Evolutionary conservation across 37 sponge, comb jelly and placozoan species (phyloP), one percentile per base, ranked within the genome.

Genomic region (Axinella damicornis): DNA sequence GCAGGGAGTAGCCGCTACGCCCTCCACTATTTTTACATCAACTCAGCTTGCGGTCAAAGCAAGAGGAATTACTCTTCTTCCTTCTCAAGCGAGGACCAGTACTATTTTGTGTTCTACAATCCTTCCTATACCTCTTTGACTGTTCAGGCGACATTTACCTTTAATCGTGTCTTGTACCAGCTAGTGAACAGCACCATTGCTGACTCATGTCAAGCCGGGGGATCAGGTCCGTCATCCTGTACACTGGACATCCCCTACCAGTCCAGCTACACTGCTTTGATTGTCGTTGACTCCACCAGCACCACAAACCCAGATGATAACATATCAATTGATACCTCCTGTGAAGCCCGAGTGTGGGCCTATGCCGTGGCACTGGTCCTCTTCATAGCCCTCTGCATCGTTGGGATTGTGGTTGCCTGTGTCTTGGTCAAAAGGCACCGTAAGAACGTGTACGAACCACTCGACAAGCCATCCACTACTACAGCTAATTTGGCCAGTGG

Each of bases 271-370:
- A n/a, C 34, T 21, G 57, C 57, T 0, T 24, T 80, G 57, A 1
- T 68, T 1, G 33, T 41, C n/a, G 66, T 46, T 28, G 35, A 65
- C 27, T 18, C 69, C 5, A 22, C 65, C 34, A 20, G 21, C 16
- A n/a, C 53, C 17, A 69, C 20, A 4, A 53, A 39, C 0, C 20
- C 28, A 19, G 81, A 69, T 18, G 56, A 38, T 21, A 68, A 68
- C 31, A 53, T 68, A 0, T 9, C 52, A 15, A 27, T 39, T 27
- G 38, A 12, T 35, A 54, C 54, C 34, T 80, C 81, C 27, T 80
- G 81, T 54, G 39, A 68, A 11, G 24, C 69, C 37, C 81, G 81
- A 20, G 81, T 69, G 53, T 80, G 81, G 81, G 33, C 68, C 30
- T 80, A 80, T 33, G 35, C 68, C 35, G 18, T 80, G 0, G 9